Evolutionary conservation across 1,140 invertebrate genomes (phyloP).

Genomic region (Zophobas morio): DNA sequence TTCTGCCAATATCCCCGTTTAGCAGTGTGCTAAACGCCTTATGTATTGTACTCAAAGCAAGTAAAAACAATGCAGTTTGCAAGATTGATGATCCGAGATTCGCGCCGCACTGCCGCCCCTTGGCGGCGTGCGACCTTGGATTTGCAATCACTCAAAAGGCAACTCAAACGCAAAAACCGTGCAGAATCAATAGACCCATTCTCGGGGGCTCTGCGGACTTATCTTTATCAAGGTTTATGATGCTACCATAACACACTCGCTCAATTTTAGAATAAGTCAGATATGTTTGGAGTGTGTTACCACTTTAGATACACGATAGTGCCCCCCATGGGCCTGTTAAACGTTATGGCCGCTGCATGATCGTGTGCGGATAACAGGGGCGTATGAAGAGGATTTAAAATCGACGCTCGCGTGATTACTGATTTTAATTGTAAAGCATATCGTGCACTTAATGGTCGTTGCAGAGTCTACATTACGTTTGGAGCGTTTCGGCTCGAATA

Average conservation of each 20-base stretch:
- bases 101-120: background rate
- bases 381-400: conserved; percentile 22
- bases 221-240: conserved; percentile 36
- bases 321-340: conserved; percentile 7
- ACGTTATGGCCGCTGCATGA: conserved; percentile 1
- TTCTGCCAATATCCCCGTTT: conserved; percentile 3
- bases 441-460: conserved; percentile 17
- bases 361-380: background rate
- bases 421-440: conserved; percentile 31
- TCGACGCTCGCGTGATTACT: conserved; percentile 19
- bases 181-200: conserved; percentile 20
- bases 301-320: conserved; percentile 18
- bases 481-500: conserved; percentile 15
- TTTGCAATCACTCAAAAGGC: conserved; percentile 33
- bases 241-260: background rate
- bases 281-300: conserved; percentile 19
- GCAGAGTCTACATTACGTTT: background rate
- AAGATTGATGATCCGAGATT: conserved; percentile 28
- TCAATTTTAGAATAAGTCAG: conserved; percentile 7
- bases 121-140: background rate
- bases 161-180: conserved; percentile 2
- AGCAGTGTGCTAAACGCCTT: background rate
- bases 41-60: conserved; percentile 19
- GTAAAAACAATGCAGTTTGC: conserved; percentile 28
- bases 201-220: conserved; percentile 19